Evolutionary conservation across 2,797 vertebrate species (phyloP).

Genomic region (Distichodus sexfasciatus): DNA sequence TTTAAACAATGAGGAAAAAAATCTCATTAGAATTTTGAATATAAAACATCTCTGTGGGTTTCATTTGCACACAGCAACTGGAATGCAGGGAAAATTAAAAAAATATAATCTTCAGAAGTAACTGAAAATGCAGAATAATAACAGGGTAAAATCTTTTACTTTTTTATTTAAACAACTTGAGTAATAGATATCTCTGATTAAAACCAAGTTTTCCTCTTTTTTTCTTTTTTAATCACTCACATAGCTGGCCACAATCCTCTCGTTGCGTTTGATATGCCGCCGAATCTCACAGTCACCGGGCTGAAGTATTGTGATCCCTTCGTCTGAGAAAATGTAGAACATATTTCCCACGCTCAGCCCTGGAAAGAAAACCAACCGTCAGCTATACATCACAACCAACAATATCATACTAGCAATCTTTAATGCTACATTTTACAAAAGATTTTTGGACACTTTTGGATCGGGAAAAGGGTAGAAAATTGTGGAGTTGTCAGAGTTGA

Average conservation of each 20-base stretch:
- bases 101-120: too few relatives aligned
- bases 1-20: too few relatives aligned
- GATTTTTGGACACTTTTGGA: not conserved
- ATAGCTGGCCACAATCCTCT: slow-evolving; percentile 86
- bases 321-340: slow-evolving; percentile 94
- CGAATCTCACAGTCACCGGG: slow-evolving; percentile 90
- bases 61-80: too few relatives aligned
- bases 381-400: not conserved
- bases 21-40: too few relatives aligned
- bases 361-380: not conserved
- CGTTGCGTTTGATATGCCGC: slow-evolving; percentile 81
- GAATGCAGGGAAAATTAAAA: too few relatives aligned
- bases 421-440: not conserved
- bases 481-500: not conserved
- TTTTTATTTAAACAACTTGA: too few relatives aligned
- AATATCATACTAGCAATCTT: not conserved
- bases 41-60: too few relatives aligned
- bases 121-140: too few relatives aligned
- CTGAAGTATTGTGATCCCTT: slow-evolving; percentile 87
- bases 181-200: too few relatives aligned
- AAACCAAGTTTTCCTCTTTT: too few relatives aligned
- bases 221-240: slow-evolving; percentile 83
- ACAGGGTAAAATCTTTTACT: too few relatives aligned
- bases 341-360: slow-evolving; percentile 87
- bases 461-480: not conserved